phyloP scores from a whole-genome alignment of 2,113 vertebrate genomes.

The Pollachius pollachius region DNA sequence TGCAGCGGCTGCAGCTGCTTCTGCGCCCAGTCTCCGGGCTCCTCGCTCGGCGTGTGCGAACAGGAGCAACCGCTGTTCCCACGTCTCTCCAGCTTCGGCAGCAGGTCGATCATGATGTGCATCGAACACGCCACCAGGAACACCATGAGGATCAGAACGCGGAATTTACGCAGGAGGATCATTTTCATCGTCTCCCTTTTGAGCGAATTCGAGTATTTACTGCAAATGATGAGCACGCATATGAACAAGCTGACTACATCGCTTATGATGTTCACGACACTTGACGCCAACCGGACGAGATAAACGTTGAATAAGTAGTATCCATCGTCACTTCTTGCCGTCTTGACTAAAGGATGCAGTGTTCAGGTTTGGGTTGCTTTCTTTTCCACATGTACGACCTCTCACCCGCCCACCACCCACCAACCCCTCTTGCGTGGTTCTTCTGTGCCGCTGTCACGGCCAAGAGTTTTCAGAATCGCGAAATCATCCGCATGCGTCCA shows the following conservation, averaged over 20 bases:
- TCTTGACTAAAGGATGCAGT: conserved; percentile 71
- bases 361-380: conserved; percentile 43
- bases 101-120: conserved; percentile 92
- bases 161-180: conserved; percentile 90
- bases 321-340: conserved; percentile 69
- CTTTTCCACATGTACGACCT: conserved; percentile 45
- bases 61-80: conserved; percentile 79
- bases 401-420: background rate
- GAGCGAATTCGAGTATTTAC: conserved; percentile 68
- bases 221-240: conserved; percentile 72
- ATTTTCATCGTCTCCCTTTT: conserved; percentile 81
- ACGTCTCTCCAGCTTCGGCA: conserved; percentile 86
- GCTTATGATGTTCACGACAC: conserved; percentile 73
- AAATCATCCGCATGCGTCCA: conserved; percentile 53
- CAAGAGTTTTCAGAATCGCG: conserved; percentile 35
- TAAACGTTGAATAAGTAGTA: conserved; percentile 67
- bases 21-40: conserved; percentile 68
- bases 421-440: too few species aligned
- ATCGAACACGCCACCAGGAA: conserved; percentile 91
- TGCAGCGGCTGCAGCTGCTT: conserved; percentile 19
- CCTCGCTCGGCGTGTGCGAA: conserved; percentile 73
- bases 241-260: conserved; percentile 77
- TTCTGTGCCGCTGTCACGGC: conserved; percentile 3
- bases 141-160: conserved; percentile 87
- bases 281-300: conserved; percentile 70